A percentile compares a stretch with the other conserved stretches of the same genome.
phyloP scores from a whole-genome alignment of 2,797 vertebrate genomes.

The Triplophysa bombifrons region DNA sequence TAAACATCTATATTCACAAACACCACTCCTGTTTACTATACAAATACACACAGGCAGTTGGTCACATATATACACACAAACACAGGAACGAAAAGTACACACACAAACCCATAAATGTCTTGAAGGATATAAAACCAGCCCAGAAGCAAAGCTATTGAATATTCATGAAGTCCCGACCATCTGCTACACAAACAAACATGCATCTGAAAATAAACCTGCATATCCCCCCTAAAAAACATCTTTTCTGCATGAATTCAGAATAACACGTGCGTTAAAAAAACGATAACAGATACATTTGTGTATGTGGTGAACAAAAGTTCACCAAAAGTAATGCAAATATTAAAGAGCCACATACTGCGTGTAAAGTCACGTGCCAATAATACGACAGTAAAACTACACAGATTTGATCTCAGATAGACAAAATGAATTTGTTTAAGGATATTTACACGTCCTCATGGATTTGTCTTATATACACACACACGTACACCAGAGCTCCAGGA shows the following conservation, averaged over 20 bases:
- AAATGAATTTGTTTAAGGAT: slow-evolving; percentile 10
- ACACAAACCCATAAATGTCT: slow-evolving; percentile 6
- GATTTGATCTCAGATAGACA: background rate
- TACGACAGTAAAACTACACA: too few species aligned
- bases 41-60: slow-evolving; percentile 2
- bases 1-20: slow-evolving; percentile 1
- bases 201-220: slow-evolving; percentile 25
- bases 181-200: slow-evolving; percentile 46
- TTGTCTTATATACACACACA: background rate
- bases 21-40: background rate
- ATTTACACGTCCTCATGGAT: slow-evolving; percentile 8
- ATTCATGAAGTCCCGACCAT: slow-evolving; percentile 41
- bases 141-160: slow-evolving; percentile 31
- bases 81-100: slow-evolving; percentile 3
- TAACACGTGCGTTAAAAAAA: too few species aligned
- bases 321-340: too few species aligned
- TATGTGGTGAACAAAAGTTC: background rate
- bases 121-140: background rate
- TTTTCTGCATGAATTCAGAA: too few species aligned
- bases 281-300: background rate
- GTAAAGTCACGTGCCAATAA: background rate
- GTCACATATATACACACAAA: slow-evolving; percentile 12
- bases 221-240: too few species aligned
- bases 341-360: background rate
- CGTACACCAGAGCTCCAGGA: too few species aligned